Percentiles rank a stretch among this genome's conserved stretches.
Conservation (phyloP, 2,888 invertebrate genomes). For the Tenthredo mesomela region DNA sequence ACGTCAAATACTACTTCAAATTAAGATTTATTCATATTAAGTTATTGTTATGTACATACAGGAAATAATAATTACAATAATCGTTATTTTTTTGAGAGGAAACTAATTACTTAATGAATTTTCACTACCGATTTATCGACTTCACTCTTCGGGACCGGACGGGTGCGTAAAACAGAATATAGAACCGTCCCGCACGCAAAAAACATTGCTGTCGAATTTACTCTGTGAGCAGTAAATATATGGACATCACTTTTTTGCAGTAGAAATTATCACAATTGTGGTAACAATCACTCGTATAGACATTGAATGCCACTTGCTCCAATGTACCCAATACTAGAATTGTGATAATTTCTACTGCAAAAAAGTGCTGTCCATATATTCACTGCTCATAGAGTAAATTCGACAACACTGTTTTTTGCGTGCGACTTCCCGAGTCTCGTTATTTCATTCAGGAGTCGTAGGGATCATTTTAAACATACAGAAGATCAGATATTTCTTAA, state of each 20-base stretch:
- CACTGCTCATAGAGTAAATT: too few relatives aligned
- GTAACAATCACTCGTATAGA: too few relatives aligned
- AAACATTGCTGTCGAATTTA: too few relatives aligned
- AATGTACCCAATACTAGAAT: too few relatives aligned
- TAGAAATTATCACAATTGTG: too few relatives aligned
- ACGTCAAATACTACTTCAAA: background rate
- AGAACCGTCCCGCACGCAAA: too few relatives aligned
- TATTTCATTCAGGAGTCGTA: slow-evolving; percentile 15
- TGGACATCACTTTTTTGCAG: too few relatives aligned
- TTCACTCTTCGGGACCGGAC: background rate
- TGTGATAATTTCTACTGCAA: too few relatives aligned
- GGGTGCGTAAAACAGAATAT: background rate
- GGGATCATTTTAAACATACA: background rate
- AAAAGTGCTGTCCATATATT: too few relatives aligned
- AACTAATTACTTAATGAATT: background rate
- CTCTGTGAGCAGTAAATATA: too few relatives aligned
- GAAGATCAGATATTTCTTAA: background rate
- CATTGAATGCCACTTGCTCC: too few relatives aligned
- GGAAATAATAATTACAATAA: background rate
- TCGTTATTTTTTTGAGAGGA: background rate
- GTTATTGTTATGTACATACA: slow-evolving; percentile 1
- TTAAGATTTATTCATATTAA: background rate
- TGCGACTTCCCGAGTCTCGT: background rate
- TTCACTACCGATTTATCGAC: background rate
- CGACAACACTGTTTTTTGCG: too few relatives aligned